Evolutionary conservation across 2,888 invertebrate genomes (phyloP).

Genomic region (Mimas tiliae): DNA sequence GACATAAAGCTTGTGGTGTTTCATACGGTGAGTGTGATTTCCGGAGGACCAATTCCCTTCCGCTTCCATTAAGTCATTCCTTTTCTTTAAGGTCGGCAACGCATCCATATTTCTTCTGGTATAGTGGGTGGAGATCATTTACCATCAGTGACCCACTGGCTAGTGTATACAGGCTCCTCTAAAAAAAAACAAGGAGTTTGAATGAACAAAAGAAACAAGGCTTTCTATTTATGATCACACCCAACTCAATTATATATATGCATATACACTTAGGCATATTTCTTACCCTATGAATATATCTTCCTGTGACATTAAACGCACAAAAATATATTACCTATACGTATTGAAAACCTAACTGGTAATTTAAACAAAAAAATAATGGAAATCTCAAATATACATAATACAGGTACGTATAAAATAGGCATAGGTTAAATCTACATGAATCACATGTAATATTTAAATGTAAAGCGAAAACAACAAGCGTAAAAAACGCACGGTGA

Average conservation of each 20-base stretch:
- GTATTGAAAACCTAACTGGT: not conserved
- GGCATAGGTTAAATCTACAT: constrained; percentile 40
- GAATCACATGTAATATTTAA: constrained; percentile 42
- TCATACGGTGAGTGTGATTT: too few species aligned
- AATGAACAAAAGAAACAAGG: not conserved
- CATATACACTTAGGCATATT: too few species aligned
- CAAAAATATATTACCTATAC: not conserved
- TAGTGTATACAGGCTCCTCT: too few species aligned
- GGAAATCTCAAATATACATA: constrained; percentile 38
- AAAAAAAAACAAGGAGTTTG: not conserved
- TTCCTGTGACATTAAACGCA: not conserved
- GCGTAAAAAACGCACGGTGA: constrained; percentile 39
- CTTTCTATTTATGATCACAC: not conserved
- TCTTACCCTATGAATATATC: not conserved
- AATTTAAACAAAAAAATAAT: constrained; percentile 24
- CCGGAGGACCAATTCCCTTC: too few species aligned
- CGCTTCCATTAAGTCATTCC: too few species aligned
- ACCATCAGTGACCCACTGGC: too few species aligned
- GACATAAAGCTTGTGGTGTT: too few species aligned
- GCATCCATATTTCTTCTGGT: too few species aligned
- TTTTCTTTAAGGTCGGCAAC: too few species aligned
- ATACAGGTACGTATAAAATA: constrained; percentile 42
- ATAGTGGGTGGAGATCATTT: too few species aligned
- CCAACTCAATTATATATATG: not conserved
- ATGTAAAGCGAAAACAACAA: constrained; percentile 41